These are phyloP conservation scores for Hemiscyllium ocellatum DNA, from an alignment of 2,113 vertebrate species.

Conservation along the genomic window DNA sequence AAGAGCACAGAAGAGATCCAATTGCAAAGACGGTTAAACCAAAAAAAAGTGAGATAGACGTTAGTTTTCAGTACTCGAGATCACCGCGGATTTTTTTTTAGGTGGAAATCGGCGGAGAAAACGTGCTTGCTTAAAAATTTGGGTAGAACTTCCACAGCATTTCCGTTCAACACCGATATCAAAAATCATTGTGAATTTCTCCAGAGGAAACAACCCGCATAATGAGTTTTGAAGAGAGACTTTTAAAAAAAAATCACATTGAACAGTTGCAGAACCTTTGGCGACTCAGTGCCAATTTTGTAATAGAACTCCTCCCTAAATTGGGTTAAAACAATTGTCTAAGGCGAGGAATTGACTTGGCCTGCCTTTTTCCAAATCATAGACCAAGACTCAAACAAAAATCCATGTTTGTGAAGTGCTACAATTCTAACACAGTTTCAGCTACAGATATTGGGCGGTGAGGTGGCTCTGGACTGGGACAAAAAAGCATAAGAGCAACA, in stretches of 20 bases:
- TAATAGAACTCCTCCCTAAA: not conserved
- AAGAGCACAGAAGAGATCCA: too few relatives aligned
- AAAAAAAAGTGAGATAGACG: not conserved
- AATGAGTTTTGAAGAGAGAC: not conserved
- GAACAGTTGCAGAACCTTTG: not conserved
- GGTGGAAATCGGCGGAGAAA: not conserved
- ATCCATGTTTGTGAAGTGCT: not conserved
- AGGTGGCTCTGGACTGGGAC: not conserved
- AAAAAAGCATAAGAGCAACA: not conserved
- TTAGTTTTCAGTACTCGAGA: not conserved
- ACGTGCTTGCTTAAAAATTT: not conserved
- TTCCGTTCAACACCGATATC: not conserved
- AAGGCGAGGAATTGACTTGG: slow-evolving; percentile 29
- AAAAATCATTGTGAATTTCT: not conserved
- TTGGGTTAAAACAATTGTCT: slow-evolving; percentile 4
- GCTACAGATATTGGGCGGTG: not conserved
- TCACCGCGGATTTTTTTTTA: not conserved
- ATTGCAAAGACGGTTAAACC: not conserved
- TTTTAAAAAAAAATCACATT: not conserved
- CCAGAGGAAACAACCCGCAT: not conserved
- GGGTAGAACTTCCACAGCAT: not conserved
- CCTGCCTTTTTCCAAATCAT: slow-evolving; percentile 3
- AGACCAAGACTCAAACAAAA: not conserved
- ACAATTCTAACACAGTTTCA: not conserved
- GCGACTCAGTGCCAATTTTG: not conserved